Evolutionary conservation across 2,797 vertebrate species (phyloP).

Genomic region (Micromesistius poutassou): DNA sequence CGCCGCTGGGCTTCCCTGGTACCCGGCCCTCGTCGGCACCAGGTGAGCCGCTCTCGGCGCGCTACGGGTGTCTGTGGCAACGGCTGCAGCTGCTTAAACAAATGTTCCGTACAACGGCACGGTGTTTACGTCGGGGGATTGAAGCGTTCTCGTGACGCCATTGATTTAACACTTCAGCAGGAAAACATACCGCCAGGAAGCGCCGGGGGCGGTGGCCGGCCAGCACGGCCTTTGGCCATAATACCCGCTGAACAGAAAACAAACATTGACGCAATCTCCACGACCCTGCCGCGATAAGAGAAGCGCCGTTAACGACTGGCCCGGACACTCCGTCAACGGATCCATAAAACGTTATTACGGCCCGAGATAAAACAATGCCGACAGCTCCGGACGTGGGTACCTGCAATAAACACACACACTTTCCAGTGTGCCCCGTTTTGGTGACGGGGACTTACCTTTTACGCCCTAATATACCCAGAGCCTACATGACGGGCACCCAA

Average conservation of each 20-base stretch:
- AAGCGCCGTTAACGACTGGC: constrained; percentile 50
- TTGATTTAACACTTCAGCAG: constrained; percentile 56
- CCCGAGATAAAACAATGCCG: constrained; percentile 50
- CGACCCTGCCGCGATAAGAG: constrained; percentile 53
- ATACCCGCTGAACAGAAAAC: constrained; percentile 43
- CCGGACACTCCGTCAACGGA: constrained; percentile 62
- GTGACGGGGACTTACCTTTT: constrained; percentile 51
- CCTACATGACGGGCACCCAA: constrained; percentile 43
- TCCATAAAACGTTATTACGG: constrained; percentile 74
- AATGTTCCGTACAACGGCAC: constrained; percentile 53
- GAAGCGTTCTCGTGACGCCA: constrained; percentile 45
- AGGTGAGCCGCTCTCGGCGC: constrained; percentile 41
- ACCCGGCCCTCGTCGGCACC: constrained; percentile 19
- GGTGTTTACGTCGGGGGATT: constrained; percentile 54
- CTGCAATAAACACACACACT: constrained; percentile 45
- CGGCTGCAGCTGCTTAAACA: constrained; percentile 62
- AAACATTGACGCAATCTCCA: constrained; percentile 56
- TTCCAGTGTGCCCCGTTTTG: constrained; percentile 47
- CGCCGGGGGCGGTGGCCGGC: constrained; percentile 14
- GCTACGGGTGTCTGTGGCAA: constrained; percentile 47
- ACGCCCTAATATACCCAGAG: constrained; percentile 32
- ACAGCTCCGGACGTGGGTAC: constrained; percentile 51
- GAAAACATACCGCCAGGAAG: constrained; percentile 45
- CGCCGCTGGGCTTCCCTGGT: constrained; percentile 17
- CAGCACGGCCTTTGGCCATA: constrained; percentile 43